Base-by-base conservation (phyloP, 1,140 invertebrate genomes). In the Gryon sp. region DNA sequence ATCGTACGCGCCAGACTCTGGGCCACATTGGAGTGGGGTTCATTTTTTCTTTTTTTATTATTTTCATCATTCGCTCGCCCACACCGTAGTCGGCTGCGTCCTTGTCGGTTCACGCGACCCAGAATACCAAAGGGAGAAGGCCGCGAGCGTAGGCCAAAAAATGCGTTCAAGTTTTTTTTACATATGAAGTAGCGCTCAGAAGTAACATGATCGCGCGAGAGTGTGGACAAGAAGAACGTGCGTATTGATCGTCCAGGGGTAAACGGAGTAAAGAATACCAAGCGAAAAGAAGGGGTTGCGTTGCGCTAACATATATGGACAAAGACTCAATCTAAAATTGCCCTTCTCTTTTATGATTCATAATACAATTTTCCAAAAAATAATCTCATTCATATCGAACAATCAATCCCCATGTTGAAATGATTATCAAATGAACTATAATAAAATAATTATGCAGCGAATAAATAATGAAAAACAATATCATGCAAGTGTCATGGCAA, bases 231-330 rank as follows among this genome's bases (percentile, higher is more conserved):
- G 46, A 18, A 43, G 32, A 38, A 15, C 48, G 12, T 28, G 8
- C 11, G 24, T 59, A 59, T 68, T 55, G 63, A 68, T 68, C 63
- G 50, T 22, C n/a, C 32, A 46, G 28, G 40, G 46, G 48, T 45
- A 40, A 14, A 52, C 22, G 12, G 52, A 36, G 20, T 26, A 55
- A 68, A 38, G 24, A 41, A 45, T 38, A 36, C 19, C 32, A 16
- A n/a, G n/a, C n/a, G n/a, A n/a, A n/a, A 7, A 28, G 1, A 32
- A 38, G 48, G 43, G 63, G 19, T 48, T 15, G 18, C 20, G 36
- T 48, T 57, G n/a, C 36, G 32, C 30, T 26, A 41, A 59, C 36
- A 45, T 40, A 26, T 20, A 4, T 24, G 11, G 9, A 52, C 16
- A 18, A 4, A 34, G 15, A 41, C 38, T n/a, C n/a, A n/a, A n/a